Evolutionary conservation across 2,113 vertebrate species (phyloP).

Genomic region (Carassius gibelio): DNA sequence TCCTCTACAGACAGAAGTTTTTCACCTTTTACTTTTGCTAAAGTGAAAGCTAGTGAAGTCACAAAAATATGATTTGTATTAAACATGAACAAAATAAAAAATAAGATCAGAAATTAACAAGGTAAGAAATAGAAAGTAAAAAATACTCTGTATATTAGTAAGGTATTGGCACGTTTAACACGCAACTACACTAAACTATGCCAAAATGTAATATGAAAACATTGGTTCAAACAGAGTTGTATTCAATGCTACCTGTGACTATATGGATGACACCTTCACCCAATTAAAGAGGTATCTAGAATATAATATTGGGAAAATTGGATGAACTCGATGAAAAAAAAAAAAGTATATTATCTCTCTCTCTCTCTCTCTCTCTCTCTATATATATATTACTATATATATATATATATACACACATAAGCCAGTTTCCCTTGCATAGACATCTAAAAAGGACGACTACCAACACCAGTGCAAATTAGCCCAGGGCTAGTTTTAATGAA

Average conservation of each 20-base stretch:
- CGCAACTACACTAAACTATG: constrained; percentile 46
- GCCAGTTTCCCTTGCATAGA: constrained; percentile 23
- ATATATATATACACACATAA: background rate
- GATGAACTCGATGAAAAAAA: background rate
- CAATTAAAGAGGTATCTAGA: background rate
- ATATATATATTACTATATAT: too few species aligned
- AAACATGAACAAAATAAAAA: constrained; percentile 27
- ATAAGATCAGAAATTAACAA: background rate
- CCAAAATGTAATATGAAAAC: constrained; percentile 17
- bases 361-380: too few species aligned
- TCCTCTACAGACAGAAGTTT: background rate
- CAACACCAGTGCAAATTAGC: constrained; percentile 19
- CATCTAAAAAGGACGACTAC: constrained; percentile 5
- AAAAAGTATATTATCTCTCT: too few species aligned
- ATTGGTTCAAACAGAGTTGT: constrained; percentile 20
- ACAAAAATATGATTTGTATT: background rate
- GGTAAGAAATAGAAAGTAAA: background rate
- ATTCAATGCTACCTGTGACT: constrained; percentile 10
- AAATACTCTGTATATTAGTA: background rate
- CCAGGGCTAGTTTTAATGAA: constrained; percentile 21
- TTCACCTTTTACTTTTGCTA: background rate
- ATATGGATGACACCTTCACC: background rate
- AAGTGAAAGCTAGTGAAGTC: background rate
- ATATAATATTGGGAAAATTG: background rate
- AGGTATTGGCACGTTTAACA: background rate